Evolutionary conservation across 2,113 vertebrate genomes (phyloP).

Genomic region (Hippocampus guttulatus): DNA sequence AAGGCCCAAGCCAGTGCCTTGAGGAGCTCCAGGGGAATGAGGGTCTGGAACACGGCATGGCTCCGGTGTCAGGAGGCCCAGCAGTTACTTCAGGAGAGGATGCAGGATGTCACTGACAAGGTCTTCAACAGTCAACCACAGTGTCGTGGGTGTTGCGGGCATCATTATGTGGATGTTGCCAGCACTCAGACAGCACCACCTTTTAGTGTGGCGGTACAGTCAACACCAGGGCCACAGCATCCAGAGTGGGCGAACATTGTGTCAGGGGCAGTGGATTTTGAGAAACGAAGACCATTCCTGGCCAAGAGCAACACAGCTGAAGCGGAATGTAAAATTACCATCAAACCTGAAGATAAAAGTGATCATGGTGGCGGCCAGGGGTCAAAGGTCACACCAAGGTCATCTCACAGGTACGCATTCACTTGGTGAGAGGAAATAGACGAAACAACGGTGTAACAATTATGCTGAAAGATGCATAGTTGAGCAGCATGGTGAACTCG

Average conservation of each 20-base stretch:
- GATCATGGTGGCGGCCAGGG: conserved; percentile 21
- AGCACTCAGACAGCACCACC: conserved; percentile 47
- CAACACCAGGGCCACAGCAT: conserved; percentile 48
- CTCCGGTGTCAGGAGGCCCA: conserved; percentile 70
- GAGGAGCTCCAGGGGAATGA: conserved; percentile 63
- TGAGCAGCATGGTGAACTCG: too few relatives aligned
- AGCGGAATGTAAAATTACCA: conserved; percentile 16
- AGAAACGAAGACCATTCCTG: conserved; percentile 35
- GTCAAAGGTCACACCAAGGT: conserved; percentile 40
- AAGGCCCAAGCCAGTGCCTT: conserved; percentile 72
- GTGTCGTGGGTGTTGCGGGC: conserved; percentile 31
- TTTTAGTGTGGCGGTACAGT: conserved; percentile 53
- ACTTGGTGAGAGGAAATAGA: not conserved
- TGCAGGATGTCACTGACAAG: conserved; percentile 57
- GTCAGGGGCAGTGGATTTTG: conserved; percentile 41
- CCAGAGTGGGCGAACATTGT: conserved; percentile 49
- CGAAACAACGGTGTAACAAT: not conserved
- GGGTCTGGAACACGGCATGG: conserved; percentile 77
- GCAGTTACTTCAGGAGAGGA: conserved; percentile 72
- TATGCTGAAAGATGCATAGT: not conserved
- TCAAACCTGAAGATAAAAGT: conserved; percentile 37
- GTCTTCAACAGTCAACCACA: conserved; percentile 18
- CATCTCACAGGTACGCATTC: conserved; percentile 43
- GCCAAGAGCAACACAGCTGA: conserved; percentile 11
- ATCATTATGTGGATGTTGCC: conserved; percentile 49